A percentile compares a stretch with the other conserved stretches of the same genome.
Evolutionary conservation across 2,888 invertebrate species (phyloP).

Genomic region (Antheraea yamamai): DNA sequence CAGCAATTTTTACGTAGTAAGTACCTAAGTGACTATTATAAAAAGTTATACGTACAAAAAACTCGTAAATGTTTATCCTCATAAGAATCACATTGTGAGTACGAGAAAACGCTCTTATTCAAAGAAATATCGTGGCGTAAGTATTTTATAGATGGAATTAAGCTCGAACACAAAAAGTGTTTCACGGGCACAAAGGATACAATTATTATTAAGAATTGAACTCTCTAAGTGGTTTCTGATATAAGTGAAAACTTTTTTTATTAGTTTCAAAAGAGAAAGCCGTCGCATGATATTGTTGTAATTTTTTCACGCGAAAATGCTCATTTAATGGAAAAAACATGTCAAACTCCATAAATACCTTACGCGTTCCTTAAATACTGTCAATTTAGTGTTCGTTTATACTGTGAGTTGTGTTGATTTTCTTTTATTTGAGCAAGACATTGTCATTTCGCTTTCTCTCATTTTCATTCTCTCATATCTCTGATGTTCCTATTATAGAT

Average conservation of each 20-base stretch:
- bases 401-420: neutral
- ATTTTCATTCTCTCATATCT: too few species aligned
- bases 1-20: too few species aligned
- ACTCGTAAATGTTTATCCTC: neutral
- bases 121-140: neutral
- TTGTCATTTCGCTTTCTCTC: too few species aligned
- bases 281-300: neutral
- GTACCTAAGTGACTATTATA: neutral
- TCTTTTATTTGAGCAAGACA: neutral
- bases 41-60: neutral
- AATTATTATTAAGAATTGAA: neutral
- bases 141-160: neutral
- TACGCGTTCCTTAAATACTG: neutral
- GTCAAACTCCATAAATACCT: neutral
- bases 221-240: conserved; percentile 12
- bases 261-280: neutral
- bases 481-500: too few species aligned
- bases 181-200: conserved; percentile 11
- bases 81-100: neutral
- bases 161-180: conserved; percentile 4
- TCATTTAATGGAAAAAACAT: neutral
- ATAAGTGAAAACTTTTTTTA: neutral
- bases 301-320: neutral
- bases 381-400: neutral
- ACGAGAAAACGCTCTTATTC: neutral